Evolutionary conservation across 2,888 invertebrate genomes (phyloP).

Genomic region (Chironomus tentans): DNA sequence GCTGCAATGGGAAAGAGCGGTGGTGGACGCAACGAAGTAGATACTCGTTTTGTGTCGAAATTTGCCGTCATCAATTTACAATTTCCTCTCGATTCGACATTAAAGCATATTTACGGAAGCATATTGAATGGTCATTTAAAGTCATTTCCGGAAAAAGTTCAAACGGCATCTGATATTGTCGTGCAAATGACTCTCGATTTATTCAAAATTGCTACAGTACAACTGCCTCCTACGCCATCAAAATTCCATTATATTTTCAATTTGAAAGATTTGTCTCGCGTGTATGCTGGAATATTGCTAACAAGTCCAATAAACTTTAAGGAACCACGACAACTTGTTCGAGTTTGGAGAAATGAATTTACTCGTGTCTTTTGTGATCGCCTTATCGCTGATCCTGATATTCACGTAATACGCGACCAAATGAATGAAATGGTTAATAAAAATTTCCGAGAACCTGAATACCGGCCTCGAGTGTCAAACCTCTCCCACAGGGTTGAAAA

Average conservation of each 20-base stretch:
- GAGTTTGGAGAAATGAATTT: conserved; percentile 90
- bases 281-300: conserved; percentile 71
- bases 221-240: conserved; percentile 81
- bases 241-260: conserved; percentile 95
- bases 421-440: conserved; percentile 28
- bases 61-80: conserved; percentile 81
- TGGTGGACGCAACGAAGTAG: conserved; percentile 82
- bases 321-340: conserved; percentile 58
- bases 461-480: conserved; percentile 32
- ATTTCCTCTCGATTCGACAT: conserved; percentile 68
- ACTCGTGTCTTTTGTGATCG: conserved; percentile 79
- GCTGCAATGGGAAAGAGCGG: conserved; percentile 83
- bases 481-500: conserved; percentile 34
- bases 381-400: conserved; percentile 54
- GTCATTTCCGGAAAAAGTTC: conserved; percentile 58
- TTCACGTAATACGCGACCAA: neutral
- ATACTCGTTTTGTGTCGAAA: conserved; percentile 84
- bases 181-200: conserved; percentile 72
- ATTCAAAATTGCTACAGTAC: conserved; percentile 67
- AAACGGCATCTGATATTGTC: conserved; percentile 54
- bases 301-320: conserved; percentile 63
- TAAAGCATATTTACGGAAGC: conserved; percentile 72
- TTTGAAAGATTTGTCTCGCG: conserved; percentile 78
- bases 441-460: conserved; percentile 30
- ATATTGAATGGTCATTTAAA: conserved; percentile 70